Percentiles rank a stretch among this genome's conserved stretches.
Conservation (phyloP, 2,888 invertebrate genomes). For the Xestia sexstrigata region DNA sequence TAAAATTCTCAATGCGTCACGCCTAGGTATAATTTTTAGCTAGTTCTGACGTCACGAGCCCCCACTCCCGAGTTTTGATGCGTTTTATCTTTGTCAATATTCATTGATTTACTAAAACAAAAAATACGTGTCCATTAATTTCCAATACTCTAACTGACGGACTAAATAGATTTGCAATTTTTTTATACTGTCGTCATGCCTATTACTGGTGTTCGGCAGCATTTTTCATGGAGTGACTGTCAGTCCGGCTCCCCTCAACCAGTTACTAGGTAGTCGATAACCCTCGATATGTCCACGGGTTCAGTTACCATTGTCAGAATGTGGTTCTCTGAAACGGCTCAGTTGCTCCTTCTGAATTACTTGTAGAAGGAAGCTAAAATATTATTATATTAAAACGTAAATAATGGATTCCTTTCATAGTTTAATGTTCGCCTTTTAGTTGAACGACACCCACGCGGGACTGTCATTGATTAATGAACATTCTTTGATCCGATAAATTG, state of each 20-base stretch:
- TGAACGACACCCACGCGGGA: conserved; percentile 8
- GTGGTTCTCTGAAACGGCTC: background rate
- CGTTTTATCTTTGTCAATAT: too few species aligned
- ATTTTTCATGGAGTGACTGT: background rate
- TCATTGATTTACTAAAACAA: too few species aligned
- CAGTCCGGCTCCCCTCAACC: rapidly evolving
- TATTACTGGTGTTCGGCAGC: too few species aligned
- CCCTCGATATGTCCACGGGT: background rate
- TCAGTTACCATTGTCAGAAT: background rate
- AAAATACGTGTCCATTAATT: too few species aligned
- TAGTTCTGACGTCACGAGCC: too few species aligned
- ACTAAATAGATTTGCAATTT: too few species aligned
- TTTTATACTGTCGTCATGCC: too few species aligned
- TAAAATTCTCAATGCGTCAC: too few species aligned
- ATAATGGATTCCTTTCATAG: conserved; percentile 38
- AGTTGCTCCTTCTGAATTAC: background rate
- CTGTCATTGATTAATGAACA: conserved; percentile 33
- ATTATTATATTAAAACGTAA: conserved; percentile 10
- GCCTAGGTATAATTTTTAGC: too few species aligned
- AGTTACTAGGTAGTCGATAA: background rate
- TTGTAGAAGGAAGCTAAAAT: conserved; percentile 5
- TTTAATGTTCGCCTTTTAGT: conserved; percentile 37
- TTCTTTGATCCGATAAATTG: conserved; percentile 33
- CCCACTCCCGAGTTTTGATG: too few species aligned
- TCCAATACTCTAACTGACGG: too few species aligned